Base-by-base conservation (phyloP, 2,113 vertebrate genomes). In the Globicephala melas region DNA sequence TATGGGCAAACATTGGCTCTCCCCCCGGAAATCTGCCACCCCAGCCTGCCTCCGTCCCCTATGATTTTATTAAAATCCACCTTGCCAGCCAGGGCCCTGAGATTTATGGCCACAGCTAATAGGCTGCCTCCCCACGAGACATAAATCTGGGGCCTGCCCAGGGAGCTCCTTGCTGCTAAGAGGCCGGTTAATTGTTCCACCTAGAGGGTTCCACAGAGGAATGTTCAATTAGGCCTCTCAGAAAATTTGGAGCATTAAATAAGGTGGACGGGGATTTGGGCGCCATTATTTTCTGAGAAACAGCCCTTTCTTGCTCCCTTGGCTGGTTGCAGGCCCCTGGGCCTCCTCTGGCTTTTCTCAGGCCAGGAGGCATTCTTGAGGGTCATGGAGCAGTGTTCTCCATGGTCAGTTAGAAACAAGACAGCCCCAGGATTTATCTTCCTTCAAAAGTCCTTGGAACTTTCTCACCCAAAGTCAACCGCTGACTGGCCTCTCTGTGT, bases 41-140 rank as follows among this genome's bases (percentile, higher is more conserved):
- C 96, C 89, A 96, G 98, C 98, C 98, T 98, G 98, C 98, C 98
- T 98, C 98, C 81, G 90, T 98, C 97, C 98, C 87, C 94, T 97
- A 98, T 98, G 98, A 98, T 98, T 98, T 99, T 98, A 99, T 99
- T 99, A 99, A 99, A 99, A 98, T 98, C 98, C 98, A 98, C 98
- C 98, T 98, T 98, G 98, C 98, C 98, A 98, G 97, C 97, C 96
- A 96, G 98, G 97, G 97, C 98, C 96, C 95, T 28, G 96, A 98
- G 98, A 99, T 98, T 99, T 99, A 98, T 97, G 97, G 97, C 96
- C 97, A 92, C 97, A 98, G 98, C 98, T 98, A 99, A 99, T 98
- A 98, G 98, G 98, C 98, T 98, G 97, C 98, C 98, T 98, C 98
- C 98, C 98, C 98, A 96, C 88, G 98, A 98, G 98, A 98, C 98